phyloP scores from a whole-genome alignment of 2,797 vertebrate genomes.

The Myotis findleyi region DNA sequence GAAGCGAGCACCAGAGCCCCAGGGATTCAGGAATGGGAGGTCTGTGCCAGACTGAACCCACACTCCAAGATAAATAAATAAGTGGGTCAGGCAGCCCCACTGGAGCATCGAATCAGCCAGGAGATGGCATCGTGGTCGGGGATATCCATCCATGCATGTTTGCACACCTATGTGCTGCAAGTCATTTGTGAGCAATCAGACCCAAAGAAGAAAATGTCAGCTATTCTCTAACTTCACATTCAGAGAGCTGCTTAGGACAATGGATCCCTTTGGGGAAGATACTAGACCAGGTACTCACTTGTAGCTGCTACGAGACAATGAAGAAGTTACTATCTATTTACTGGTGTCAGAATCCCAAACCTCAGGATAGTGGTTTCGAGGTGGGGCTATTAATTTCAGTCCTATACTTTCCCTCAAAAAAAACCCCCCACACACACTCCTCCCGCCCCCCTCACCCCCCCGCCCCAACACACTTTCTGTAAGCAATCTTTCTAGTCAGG shows the following conservation, averaged over 20 bases:
- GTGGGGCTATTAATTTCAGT: slow-evolving; percentile 38
- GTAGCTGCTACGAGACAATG: not conserved
- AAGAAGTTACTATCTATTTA: not conserved
- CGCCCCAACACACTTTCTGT: not conserved
- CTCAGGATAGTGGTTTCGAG: not conserved
- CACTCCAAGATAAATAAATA: not conserved
- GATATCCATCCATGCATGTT: not conserved
- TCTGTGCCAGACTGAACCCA: not conserved
- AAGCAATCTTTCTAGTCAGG: slow-evolving; percentile 27
- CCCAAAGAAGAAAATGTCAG: not conserved
- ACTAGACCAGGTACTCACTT: not conserved
- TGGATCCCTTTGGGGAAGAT: not conserved
- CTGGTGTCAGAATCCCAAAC: not conserved
- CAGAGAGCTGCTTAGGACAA: not conserved
- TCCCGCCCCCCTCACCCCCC: too few relatives aligned
- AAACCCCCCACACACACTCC: not conserved
- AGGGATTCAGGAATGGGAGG: not conserved
- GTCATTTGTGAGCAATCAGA: not conserved
- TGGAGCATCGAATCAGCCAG: not conserved
- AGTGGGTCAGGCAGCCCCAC: not conserved
- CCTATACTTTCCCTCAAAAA: not conserved
- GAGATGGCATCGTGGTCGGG: not conserved
- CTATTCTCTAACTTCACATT: not conserved
- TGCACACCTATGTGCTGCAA: not conserved
- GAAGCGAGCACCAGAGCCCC: not conserved